Conservation (phyloP, 2,888 invertebrate genomes). For the Rhogogaster chlorosoma region DNA sequence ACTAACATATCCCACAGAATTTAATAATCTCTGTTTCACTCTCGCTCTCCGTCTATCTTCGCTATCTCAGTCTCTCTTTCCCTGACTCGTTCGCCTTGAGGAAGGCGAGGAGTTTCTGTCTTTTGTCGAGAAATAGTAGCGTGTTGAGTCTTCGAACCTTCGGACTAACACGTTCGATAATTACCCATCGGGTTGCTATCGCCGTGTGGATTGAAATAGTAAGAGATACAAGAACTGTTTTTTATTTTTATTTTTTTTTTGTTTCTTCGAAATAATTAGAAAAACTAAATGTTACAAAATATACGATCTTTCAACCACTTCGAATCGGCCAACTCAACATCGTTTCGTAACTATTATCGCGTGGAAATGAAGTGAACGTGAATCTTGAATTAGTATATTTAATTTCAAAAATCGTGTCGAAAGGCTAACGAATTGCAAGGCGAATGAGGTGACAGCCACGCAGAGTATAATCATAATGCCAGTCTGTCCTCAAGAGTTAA, state of each 20-base stretch:
- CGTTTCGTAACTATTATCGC: too few relatives aligned
- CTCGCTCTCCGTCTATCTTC: background rate
- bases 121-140: background rate
- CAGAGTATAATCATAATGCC: conserved; percentile 9
- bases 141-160: background rate
- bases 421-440: background rate
- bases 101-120: conserved; percentile 7
- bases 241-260: background rate
- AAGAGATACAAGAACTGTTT: background rate
- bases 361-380: too few relatives aligned
- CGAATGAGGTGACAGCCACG: background rate
- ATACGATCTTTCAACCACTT: too few relatives aligned
- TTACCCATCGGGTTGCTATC: background rate
- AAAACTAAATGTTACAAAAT: background rate
- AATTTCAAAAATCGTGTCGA: background rate
- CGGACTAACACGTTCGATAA: background rate
- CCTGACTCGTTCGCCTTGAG: conserved; percentile 13
- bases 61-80: background rate
- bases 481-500: conserved; percentile 37
- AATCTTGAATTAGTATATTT: background rate
- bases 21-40: background rate
- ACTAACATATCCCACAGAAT: background rate
- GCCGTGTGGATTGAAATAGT: background rate
- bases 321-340: too few relatives aligned
- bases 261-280: background rate